A percentile compares a stretch with the other conserved stretches of the same genome.
Evolutionary conservation across 2,113 vertebrate species (phyloP).

Genomic region (Panthera tigris): DNA sequence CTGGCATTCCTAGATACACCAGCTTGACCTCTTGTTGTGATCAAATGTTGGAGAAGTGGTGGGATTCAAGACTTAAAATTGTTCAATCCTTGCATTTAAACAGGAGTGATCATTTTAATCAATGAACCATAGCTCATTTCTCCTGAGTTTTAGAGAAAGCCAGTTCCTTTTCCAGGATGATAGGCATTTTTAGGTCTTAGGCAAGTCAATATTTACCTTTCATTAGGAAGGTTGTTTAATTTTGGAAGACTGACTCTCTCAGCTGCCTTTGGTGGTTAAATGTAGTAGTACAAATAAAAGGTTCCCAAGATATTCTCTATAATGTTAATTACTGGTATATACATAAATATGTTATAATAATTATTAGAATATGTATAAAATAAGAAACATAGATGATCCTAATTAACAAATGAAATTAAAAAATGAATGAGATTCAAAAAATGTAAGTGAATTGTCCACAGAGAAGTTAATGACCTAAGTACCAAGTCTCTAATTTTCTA

Average conservation of each 20-base stretch:
- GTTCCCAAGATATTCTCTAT: background rate
- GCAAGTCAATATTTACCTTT: background rate
- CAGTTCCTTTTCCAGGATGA: background rate
- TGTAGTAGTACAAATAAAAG: background rate
- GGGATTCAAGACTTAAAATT: background rate
- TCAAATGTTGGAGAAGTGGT: background rate
- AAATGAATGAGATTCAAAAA: background rate
- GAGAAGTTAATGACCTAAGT: background rate
- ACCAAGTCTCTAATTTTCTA: background rate
- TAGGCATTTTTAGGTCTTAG: background rate
- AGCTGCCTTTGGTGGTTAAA: background rate
- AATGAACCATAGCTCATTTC: background rate
- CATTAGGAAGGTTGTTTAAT: background rate
- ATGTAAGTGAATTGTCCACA: background rate
- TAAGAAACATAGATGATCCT: background rate
- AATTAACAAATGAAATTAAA: background rate
- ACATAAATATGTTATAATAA: background rate
- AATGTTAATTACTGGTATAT: background rate
- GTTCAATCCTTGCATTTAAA: background rate
- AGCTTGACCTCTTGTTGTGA: background rate
- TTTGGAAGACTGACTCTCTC: background rate
- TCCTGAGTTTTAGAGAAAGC: background rate
- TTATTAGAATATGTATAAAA: background rate
- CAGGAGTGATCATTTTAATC: background rate
- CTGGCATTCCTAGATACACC: background rate